phyloP scores from a whole-genome alignment of 2,888 invertebrate genomes.

The Hypomecis atomaria region DNA sequence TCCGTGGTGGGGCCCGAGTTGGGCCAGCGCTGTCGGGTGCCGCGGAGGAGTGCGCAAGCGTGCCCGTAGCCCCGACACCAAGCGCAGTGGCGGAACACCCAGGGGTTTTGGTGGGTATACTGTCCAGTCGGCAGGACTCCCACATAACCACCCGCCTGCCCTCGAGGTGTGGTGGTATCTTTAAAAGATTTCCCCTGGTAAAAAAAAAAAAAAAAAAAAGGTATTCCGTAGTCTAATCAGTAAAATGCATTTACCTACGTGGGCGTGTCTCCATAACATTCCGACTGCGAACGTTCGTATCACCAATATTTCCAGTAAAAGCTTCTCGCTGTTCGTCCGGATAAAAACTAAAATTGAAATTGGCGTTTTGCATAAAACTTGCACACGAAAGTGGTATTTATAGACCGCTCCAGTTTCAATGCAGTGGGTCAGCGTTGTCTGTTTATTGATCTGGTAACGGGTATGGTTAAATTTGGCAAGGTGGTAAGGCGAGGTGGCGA shows the following conservation, averaged over 20 bases:
- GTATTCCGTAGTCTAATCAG: background rate
- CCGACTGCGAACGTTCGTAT: conserved; percentile 2
- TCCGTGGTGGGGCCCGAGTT: too few species aligned
- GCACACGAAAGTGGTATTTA: conserved; percentile 71
- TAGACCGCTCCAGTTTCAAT: conserved; percentile 73
- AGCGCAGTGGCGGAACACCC: too few species aligned
- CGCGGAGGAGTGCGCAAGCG: too few species aligned
- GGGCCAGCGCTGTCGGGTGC: too few species aligned
- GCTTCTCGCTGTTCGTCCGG: conserved; percentile 37
- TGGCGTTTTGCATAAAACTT: conserved; percentile 69
- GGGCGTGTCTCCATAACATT: conserved; percentile 16
- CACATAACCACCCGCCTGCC: too few species aligned
- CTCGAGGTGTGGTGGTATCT: too few species aligned
- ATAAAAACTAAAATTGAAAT: conserved; percentile 62
- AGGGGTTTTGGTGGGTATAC: too few species aligned
- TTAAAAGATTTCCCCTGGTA: too few species aligned
- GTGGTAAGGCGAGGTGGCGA: conserved; percentile 59
- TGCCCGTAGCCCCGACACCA: too few species aligned
- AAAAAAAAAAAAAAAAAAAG: too few species aligned
- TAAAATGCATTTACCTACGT: conserved; percentile 13
- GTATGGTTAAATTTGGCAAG: conserved; percentile 76
- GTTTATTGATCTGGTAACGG: conserved; percentile 79
- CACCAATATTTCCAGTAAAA: conserved; percentile 37
- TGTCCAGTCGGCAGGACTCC: too few species aligned
- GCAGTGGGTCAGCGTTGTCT: conserved; percentile 73